Percentiles rank a stretch among this genome's conserved stretches.
Conservation (phyloP, 2,888 invertebrate species). For the Eubasilissa splendida region DNA sequence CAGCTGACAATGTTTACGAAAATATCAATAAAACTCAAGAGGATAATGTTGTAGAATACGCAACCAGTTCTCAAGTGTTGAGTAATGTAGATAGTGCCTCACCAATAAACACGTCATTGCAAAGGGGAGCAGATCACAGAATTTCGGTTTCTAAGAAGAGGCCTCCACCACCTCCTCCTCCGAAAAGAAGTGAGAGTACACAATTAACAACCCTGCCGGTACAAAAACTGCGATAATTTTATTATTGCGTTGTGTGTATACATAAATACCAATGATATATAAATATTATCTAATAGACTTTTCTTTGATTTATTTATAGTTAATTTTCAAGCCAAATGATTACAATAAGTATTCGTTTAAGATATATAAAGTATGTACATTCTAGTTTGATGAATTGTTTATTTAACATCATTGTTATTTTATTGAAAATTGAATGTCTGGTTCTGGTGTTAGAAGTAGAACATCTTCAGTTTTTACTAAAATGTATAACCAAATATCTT, state of each 20-base stretch:
- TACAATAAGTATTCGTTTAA: conserved; percentile 13
- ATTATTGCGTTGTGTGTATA: conserved; percentile 16
- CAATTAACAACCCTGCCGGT: conserved; percentile 74
- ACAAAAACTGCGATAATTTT: conserved; percentile 52
- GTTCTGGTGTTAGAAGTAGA: not conserved
- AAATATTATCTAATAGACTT: conserved; percentile 10
- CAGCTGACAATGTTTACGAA: conserved; percentile 80
- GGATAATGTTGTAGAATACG: conserved; percentile 69
- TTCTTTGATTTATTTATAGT: conserved; percentile 26
- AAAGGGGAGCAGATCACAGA: conserved; percentile 60
- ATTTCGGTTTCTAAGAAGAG: conserved; percentile 75
- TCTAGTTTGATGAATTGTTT: not conserved
- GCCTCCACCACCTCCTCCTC: conserved; percentile 92
- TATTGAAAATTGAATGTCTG: not conserved
- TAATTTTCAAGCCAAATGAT: conserved; percentile 30
- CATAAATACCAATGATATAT: conserved; percentile 26
- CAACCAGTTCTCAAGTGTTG: conserved; percentile 61
- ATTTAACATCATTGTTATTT: conserved; percentile 1
- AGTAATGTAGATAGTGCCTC: conserved; percentile 31
- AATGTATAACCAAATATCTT: not conserved
- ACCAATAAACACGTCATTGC: conserved; percentile 58
- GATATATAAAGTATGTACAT: not conserved
- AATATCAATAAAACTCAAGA: conserved; percentile 76
- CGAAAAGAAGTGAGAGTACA: conserved; percentile 91
- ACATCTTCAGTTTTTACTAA: not conserved